phyloP scores from a whole-genome alignment of 2,797 vertebrate species.

The Hydrophis major region DNA sequence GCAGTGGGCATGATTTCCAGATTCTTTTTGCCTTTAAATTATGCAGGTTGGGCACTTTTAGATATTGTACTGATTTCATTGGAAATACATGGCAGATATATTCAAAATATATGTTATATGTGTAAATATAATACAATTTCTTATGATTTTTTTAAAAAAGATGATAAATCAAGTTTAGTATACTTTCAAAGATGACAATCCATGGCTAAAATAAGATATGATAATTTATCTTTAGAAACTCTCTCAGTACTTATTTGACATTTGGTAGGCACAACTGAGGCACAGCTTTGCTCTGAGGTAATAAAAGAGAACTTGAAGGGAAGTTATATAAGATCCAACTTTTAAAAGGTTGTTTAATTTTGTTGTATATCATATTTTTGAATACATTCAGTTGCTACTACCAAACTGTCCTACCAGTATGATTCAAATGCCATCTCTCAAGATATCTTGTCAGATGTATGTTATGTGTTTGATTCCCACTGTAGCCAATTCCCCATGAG shows the following conservation, averaged over 20 bases:
- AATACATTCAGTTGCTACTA: background rate
- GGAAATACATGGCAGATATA: slow-evolving; percentile 1
- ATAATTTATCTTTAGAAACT: background rate
- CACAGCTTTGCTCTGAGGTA: background rate
- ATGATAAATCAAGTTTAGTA: background rate
- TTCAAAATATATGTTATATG: background rate
- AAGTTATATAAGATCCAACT: background rate
- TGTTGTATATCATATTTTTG: background rate
- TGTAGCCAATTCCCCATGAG: background rate
- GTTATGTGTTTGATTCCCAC: background rate
- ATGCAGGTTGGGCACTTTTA: background rate
- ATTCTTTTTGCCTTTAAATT: background rate
- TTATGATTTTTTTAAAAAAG: background rate
- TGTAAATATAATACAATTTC: background rate
- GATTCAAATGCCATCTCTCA: background rate
- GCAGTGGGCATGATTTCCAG: background rate
- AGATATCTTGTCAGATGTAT: background rate
- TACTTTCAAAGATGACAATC: background rate
- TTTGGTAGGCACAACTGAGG: background rate
- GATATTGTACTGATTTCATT: background rate
- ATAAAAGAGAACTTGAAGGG: background rate
- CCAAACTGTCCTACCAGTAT: background rate
- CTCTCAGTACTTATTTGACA: background rate
- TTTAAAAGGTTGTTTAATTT: background rate
- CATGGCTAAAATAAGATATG: background rate